These are phyloP conservation scores for Indicator maculatus DNA, from an alignment of 2,113 vertebrate genomes.

Conservation along the genomic window DNA sequence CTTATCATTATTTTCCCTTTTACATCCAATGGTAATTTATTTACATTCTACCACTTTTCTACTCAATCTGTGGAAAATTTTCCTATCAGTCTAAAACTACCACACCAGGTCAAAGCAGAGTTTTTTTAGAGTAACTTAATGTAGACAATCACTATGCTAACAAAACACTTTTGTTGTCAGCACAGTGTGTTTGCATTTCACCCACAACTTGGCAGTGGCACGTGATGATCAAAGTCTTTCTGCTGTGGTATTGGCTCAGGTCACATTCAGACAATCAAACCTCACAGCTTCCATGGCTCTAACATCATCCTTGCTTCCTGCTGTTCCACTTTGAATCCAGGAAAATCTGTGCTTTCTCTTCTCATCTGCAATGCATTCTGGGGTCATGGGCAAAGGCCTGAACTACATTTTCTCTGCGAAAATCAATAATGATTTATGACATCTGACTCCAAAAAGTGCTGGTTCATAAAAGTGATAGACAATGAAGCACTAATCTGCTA, in stretches of 20 bases:
- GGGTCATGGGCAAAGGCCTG: slow-evolving; percentile 7
- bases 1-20: no score
- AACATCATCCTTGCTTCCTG: background rate
- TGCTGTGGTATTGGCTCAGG: background rate
- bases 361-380: slow-evolving; percentile 30
- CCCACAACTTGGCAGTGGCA: background rate
- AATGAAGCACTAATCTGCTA: slow-evolving; percentile 33
- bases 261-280: background rate
- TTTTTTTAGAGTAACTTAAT: background rate
- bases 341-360: slow-evolving; percentile 25
- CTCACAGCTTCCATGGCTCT: background rate
- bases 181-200: background rate
- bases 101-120: background rate
- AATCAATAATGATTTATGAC: slow-evolving; percentile 58
- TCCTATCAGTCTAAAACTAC: no score
- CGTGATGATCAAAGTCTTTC: background rate
- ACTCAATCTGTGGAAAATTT: no score
- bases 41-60: no score
- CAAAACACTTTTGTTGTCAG: background rate
- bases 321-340: background rate
- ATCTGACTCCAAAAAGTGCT: slow-evolving; percentile 45
- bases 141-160: background rate
- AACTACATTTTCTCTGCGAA: slow-evolving; percentile 45
- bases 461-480: slow-evolving; percentile 49
- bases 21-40: no score